Evolutionary conservation across 2,797 vertebrate species (phyloP).

Genomic region (Channa striata): DNA sequence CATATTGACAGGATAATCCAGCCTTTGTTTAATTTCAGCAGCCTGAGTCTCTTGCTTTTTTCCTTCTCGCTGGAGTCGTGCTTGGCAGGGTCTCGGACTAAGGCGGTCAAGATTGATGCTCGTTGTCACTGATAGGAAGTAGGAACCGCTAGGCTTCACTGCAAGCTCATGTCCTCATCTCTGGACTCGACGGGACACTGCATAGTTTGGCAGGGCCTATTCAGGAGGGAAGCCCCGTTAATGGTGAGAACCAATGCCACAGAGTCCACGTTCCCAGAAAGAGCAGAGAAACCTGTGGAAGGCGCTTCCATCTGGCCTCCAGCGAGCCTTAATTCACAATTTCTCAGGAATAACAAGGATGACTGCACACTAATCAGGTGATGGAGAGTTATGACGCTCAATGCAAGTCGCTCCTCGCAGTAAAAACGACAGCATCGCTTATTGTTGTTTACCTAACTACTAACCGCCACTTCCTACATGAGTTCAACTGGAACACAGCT

Average conservation of each 20-base stretch:
- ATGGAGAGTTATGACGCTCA: conserved; percentile 32
- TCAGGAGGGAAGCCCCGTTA: conserved; percentile 90
- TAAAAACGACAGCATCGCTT: neutral
- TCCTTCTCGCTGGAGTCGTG: conserved; percentile 54
- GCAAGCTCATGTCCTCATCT: conserved; percentile 90
- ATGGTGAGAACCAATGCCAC: conserved; percentile 89
- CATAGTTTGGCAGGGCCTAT: conserved; percentile 91
- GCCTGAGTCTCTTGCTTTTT: conserved; percentile 67
- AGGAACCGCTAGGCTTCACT: conserved; percentile 90
- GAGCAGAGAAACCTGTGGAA: conserved; percentile 73
- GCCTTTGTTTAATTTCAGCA: conserved; percentile 84
- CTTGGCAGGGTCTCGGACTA: conserved; percentile 81
- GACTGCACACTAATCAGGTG: conserved; percentile 42
- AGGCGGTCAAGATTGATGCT: conserved; percentile 92
- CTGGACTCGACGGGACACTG: conserved; percentile 88
- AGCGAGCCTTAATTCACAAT: conserved; percentile 28
- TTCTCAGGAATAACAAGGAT: conserved; percentile 47
- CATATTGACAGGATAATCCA: conserved; percentile 83
- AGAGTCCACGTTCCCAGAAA: conserved; percentile 85
- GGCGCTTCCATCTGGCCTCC: conserved; percentile 58
- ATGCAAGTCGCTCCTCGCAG: neutral
- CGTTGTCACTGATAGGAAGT: conserved; percentile 93
- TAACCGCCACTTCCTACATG: conserved; percentile 1
- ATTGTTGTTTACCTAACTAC: neutral
- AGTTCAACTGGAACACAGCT: neutral